Conservation (phyloP, 2,888 invertebrate genomes). For the Andricus curvator region DNA sequence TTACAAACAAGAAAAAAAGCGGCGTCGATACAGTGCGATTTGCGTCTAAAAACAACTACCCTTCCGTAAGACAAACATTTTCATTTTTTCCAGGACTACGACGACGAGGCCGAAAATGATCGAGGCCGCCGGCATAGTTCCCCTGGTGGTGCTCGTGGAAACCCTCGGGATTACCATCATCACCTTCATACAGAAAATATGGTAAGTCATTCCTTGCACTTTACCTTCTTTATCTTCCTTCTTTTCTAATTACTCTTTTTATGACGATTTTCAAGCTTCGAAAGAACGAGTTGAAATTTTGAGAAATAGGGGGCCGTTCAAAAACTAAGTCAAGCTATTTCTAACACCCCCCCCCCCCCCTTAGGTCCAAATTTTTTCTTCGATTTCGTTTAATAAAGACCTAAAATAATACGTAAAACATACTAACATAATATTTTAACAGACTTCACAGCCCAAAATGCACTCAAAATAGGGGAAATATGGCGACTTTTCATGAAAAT, state of each 20-base stretch:
- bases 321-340: no score
- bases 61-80: not conserved
- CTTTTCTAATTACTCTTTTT: constrained; percentile 30
- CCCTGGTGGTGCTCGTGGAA: constrained; percentile 85
- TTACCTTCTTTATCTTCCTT: not conserved
- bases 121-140: constrained; percentile 85
- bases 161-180: constrained; percentile 80
- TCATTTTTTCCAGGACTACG: constrained; percentile 83
- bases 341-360: no score
- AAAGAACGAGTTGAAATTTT: constrained; percentile 8
- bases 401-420: no score
- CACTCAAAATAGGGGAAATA: no score
- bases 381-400: no score
- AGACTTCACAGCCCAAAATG: no score
- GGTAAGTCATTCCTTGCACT: constrained; percentile 70
- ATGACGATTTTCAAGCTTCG: not conserved
- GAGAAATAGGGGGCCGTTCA: no score
- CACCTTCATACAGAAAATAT: constrained; percentile 76
- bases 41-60: not conserved
- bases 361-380: no score
- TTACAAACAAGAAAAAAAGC: constrained; percentile 7
- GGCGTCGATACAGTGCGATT: constrained; percentile 21
- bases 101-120: constrained; percentile 84
- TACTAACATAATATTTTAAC: no score
- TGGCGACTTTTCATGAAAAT: no score